Conservation (phyloP, 2,797 vertebrate genomes). For the Babyrousa celebensis region DNA sequence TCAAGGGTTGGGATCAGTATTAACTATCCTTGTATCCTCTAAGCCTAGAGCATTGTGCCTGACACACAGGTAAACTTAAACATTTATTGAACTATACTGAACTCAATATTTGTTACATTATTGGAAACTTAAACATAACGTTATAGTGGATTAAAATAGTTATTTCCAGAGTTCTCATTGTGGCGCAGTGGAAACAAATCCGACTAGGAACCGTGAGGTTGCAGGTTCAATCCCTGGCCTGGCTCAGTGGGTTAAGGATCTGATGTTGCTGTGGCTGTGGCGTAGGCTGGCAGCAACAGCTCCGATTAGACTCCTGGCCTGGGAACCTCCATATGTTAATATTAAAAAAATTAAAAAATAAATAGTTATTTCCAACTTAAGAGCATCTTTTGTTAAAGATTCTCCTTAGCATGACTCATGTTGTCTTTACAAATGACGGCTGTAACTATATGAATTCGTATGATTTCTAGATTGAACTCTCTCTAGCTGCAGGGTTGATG, state of each 20-base stretch:
- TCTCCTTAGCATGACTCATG: not conserved
- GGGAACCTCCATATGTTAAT: too few relatives aligned
- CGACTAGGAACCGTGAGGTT: too few relatives aligned
- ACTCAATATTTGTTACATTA: conserved; percentile 20
- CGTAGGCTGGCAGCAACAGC: too few relatives aligned
- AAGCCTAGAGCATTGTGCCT: not conserved
- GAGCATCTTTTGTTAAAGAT: conserved; percentile 1
- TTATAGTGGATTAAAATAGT: not conserved
- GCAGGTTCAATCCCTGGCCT: too few relatives aligned
- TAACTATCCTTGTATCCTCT: not conserved
- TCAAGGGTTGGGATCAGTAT: not conserved
- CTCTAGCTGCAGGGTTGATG: not conserved
- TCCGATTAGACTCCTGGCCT: too few relatives aligned
- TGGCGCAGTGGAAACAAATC: too few relatives aligned
- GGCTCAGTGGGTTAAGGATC: too few relatives aligned
- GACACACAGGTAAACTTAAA: not conserved
- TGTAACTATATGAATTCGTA: not conserved
- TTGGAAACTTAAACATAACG: conserved; percentile 17
- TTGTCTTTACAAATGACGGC: conserved; percentile 43
- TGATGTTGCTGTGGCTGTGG: too few relatives aligned
- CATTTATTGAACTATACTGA: conserved; percentile 33
- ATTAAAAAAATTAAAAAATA: not conserved
- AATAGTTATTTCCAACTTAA: conserved; percentile 6
- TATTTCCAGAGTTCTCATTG: not conserved
- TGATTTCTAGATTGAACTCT: conserved; percentile 45